Evolutionary conservation across 2,797 vertebrate genomes (phyloP), one percentile per base, ranked within the genome.

Genomic region (Sarcophilus harrisii): DNA sequence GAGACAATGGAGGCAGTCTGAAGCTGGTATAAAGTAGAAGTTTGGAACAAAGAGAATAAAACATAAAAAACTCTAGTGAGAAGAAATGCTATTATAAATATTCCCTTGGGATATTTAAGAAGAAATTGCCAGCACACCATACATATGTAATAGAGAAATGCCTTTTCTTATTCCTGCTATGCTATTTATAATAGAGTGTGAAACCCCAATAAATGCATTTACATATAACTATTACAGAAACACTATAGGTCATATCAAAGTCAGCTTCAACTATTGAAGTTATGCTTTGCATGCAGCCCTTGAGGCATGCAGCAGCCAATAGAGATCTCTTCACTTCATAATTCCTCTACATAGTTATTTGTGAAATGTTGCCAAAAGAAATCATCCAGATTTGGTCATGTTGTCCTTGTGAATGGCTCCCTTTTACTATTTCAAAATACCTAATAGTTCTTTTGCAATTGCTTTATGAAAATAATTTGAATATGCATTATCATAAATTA

Each of bases 201-300:
- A 92, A 94, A 93, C 2, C 87, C 21, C 11, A 4, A 58, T 66
- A 95, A 93, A 45, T 11, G 93, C 89, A 94, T 94, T 96, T 94
- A 96, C 38, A 90, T 38, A 95, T 28, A 94, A n/a, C 11, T 21
- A 49, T 94, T 57, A 73, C 2, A 92, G 93, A 81, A 73, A 94
- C 93, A 32, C 1, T n/a, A 13, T 55, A 96, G 96, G 93, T 95
- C 90, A 87, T 89, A 66, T 52, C 38, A 94, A 97, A 92, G 92
- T 93, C 91, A 92, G 73, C 9, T 21, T 4, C 87, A 87, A 55
- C 1, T 55, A 90, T 0, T 90, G 90, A 91, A 94, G 30, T 16
- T 27, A 27, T 24, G 93, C 92, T 92, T 95, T 92, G 55, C 30
- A 73, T 95, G 93, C 9, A 0, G 30, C 81, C 94, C 91, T 95